These are phyloP conservation scores for Coelopa pilipes DNA, from an alignment of 2,888 invertebrate species.

Conservation along the genomic window DNA sequence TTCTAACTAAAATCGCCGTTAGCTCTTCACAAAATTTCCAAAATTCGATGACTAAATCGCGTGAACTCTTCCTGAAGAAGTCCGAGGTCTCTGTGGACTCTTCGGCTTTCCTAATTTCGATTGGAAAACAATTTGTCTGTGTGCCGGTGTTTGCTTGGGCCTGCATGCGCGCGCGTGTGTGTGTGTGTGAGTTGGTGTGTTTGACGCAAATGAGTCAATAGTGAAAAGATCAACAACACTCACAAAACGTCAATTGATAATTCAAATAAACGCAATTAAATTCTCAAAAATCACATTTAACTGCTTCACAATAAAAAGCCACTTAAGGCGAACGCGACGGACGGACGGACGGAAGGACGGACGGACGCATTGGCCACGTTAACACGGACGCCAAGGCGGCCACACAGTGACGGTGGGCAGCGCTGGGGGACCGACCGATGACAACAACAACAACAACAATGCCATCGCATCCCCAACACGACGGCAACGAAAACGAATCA, in stretches of 20 bases:
- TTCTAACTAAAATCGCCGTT: too few relatives aligned
- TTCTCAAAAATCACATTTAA: conserved; percentile 32
- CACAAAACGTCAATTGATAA: conserved; percentile 30
- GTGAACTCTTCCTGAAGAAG: too few relatives aligned
- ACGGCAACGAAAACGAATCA: conserved; percentile 23
- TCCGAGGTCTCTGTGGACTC: too few relatives aligned
- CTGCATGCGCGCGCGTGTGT: too few relatives aligned
- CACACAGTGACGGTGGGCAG: not conserved
- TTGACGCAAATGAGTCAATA: conserved; percentile 13
- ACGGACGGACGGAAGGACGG: too few relatives aligned
- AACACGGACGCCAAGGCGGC: conserved; percentile 18
- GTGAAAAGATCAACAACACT: conserved; percentile 18
- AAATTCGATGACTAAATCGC: too few relatives aligned
- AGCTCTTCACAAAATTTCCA: too few relatives aligned
- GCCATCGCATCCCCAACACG: not conserved
- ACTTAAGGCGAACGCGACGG: conserved; percentile 8
- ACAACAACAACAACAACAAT: not conserved
- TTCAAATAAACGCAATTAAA: conserved; percentile 36
- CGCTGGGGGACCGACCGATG: not conserved
- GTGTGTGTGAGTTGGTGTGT: not conserved
- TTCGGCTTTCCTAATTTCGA: too few relatives aligned
- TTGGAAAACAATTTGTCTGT: too few relatives aligned
- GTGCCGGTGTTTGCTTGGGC: too few relatives aligned
- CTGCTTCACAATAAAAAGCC: conserved; percentile 32
- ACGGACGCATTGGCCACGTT: conserved; percentile 30